These are phyloP conservation scores for Lutraria rhynchaena DNA, from an alignment of 1,140 invertebrate genomes.

Conservation along the genomic window DNA sequence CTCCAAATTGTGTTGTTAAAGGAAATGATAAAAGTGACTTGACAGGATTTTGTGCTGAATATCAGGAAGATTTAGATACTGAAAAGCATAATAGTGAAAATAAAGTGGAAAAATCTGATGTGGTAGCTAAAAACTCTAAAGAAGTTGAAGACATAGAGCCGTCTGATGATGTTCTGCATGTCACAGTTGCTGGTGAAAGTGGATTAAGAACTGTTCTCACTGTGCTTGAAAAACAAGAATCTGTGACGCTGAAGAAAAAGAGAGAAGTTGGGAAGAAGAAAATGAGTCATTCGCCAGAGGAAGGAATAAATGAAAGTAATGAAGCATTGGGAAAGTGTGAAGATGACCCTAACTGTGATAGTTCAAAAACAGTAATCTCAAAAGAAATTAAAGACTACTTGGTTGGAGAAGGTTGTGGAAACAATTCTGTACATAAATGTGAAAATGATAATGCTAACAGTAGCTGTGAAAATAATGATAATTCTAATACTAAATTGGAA, in stretches of 20 bases:
- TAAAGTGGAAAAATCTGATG: not conserved
- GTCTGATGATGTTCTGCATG: not conserved
- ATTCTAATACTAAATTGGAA: too few species aligned
- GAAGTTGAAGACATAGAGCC: not conserved
- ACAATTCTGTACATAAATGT: not conserved
- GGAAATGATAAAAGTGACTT: not conserved
- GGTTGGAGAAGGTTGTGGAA: not conserved
- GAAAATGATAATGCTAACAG: too few species aligned
- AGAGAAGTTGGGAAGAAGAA: constrained; percentile 16
- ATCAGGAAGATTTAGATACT: not conserved
- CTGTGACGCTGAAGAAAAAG: not conserved
- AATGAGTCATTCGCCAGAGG: not conserved
- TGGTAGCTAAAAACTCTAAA: not conserved
- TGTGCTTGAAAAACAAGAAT: constrained; percentile 44
- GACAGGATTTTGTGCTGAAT: not conserved
- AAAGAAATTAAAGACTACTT: not conserved
- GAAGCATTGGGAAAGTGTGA: too few species aligned
- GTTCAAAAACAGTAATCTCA: not conserved
- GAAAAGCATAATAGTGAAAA: not conserved
- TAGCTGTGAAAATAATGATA: too few species aligned
- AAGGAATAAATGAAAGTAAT: too few species aligned
- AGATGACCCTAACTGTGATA: too few species aligned
- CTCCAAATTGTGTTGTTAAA: not conserved
- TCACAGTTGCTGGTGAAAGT: constrained; percentile 14
- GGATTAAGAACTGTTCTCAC: constrained; percentile 24